These are phyloP conservation scores for Enteromius paludinosus DNA, from an alignment of 2,797 vertebrate genomes.

Conservation along the genomic window DNA sequence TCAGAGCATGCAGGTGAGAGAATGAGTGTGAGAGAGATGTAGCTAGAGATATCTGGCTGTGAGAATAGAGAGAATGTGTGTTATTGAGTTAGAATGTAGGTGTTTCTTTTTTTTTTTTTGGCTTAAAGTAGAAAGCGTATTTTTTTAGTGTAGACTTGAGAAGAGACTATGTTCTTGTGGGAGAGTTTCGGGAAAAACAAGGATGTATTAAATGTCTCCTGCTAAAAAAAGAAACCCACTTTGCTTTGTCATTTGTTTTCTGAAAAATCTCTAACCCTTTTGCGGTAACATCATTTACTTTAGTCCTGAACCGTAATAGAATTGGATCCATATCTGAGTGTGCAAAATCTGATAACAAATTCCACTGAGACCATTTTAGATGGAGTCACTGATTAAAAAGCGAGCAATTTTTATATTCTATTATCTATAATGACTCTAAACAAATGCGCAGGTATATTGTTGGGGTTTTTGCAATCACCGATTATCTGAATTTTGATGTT, in stretches of 20 bases:
- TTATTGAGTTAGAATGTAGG: slow-evolving; percentile 31
- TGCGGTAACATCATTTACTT: slow-evolving; percentile 17
- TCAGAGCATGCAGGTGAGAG: background rate
- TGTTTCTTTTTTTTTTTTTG: slow-evolving; percentile 16
- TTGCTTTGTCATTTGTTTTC: slow-evolving; percentile 38
- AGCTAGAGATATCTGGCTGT: slow-evolving; percentile 2
- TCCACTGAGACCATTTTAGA: slow-evolving; percentile 15
- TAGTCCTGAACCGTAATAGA: slow-evolving; percentile 19
- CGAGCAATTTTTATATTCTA: background rate
- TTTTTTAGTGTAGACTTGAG: slow-evolving; percentile 30
- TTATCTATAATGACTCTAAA: slow-evolving; percentile 43
- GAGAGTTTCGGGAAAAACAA: slow-evolving; percentile 27
- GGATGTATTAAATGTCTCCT: slow-evolving; percentile 6
- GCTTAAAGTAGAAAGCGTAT: slow-evolving; percentile 26
- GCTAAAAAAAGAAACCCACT: slow-evolving; percentile 14
- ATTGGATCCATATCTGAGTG: slow-evolving; percentile 7
- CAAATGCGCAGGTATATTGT: slow-evolving; percentile 21
- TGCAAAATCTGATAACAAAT: slow-evolving; percentile 23
- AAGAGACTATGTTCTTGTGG: slow-evolving; percentile 31
- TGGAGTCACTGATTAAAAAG: slow-evolving; percentile 27
- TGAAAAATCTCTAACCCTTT: slow-evolving; percentile 16
- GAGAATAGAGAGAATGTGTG: slow-evolving; percentile 26
- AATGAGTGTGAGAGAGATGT: slow-evolving; percentile 20
- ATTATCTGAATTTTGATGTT: slow-evolving; percentile 18
- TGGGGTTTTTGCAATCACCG: slow-evolving; percentile 1